Evolutionary conservation across 2,113 vertebrate species (phyloP).

Genomic region (Circaetus gallicus): DNA sequence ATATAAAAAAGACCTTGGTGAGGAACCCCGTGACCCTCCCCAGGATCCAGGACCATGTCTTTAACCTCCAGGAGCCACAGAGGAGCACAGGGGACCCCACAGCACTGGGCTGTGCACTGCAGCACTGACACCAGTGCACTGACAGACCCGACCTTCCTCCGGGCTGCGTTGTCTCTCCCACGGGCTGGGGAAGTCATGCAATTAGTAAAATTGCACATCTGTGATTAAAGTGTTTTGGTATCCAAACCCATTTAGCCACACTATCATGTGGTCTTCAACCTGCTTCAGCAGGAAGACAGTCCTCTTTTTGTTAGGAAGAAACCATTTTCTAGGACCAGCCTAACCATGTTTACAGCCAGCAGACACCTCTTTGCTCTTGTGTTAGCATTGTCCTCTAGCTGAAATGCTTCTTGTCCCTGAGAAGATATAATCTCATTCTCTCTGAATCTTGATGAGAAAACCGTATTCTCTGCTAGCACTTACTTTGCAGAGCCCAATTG

Average conservation of each 20-base stretch:
- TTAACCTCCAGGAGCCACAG: neutral
- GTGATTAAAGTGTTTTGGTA: neutral
- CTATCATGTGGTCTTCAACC: neutral
- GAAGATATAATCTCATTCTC: neutral
- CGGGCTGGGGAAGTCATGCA: neutral
- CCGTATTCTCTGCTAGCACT: neutral
- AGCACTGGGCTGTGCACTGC: too few relatives aligned
- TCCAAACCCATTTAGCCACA: neutral
- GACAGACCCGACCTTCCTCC: accelerated
- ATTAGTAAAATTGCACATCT: neutral
- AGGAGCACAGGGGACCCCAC: neutral
- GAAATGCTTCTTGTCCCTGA: neutral
- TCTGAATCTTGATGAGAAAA: neutral
- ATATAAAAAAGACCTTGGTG: neutral
- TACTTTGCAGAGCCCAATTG: neutral
- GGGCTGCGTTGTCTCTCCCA: neutral
- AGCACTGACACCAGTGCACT: neutral
- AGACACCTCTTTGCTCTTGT: neutral
- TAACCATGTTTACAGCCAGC: neutral
- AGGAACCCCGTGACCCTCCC: accelerated
- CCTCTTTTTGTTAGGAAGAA: neutral
- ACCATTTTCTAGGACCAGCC: neutral
- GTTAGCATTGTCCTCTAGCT: neutral
- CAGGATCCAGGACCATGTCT: neutral
- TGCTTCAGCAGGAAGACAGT: neutral